A percentile compares a stretch with the other conserved stretches of the same genome.
Conservation (phyloP, 2,113 vertebrate genomes). For the Halcyon senegalensis region DNA sequence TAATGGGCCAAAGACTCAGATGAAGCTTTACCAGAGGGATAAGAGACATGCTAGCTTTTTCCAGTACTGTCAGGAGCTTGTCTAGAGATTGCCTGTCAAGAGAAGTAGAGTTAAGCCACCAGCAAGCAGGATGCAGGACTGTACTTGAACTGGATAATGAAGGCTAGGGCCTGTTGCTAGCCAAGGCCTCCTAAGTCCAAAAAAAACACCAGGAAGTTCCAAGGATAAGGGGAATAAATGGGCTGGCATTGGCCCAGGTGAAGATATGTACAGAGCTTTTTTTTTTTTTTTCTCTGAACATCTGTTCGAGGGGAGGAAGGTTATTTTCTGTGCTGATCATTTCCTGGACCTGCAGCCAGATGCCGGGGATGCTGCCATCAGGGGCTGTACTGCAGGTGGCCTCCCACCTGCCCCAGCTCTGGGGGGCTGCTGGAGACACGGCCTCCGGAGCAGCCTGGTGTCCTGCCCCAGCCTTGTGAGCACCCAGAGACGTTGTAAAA, state of each 20-base stretch:
- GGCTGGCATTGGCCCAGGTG: background rate
- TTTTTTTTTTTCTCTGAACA: background rate
- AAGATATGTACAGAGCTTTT: background rate
- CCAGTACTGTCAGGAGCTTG: background rate
- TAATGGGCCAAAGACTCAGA: background rate
- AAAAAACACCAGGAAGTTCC: background rate
- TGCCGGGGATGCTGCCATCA: background rate
- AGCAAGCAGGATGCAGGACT: fast-evolving
- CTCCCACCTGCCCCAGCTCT: background rate
- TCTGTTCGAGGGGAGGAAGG: background rate
- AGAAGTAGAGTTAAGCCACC: background rate
- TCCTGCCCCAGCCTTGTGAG: background rate
- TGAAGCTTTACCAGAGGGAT: background rate
- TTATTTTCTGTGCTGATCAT: background rate
- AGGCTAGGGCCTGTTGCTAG: background rate
- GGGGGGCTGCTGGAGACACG: background rate
- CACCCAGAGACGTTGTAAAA: fast-evolving
- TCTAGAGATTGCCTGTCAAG: background rate
- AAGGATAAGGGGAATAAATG: background rate
- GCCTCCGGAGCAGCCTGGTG: background rate
- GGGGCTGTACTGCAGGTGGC: background rate
- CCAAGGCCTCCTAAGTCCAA: background rate
- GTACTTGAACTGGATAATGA: background rate
- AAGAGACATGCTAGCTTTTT: background rate
- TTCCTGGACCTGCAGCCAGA: background rate